Evolutionary conservation across 2,888 invertebrate species (phyloP).

Genomic region (Hartigia nigra): DNA sequence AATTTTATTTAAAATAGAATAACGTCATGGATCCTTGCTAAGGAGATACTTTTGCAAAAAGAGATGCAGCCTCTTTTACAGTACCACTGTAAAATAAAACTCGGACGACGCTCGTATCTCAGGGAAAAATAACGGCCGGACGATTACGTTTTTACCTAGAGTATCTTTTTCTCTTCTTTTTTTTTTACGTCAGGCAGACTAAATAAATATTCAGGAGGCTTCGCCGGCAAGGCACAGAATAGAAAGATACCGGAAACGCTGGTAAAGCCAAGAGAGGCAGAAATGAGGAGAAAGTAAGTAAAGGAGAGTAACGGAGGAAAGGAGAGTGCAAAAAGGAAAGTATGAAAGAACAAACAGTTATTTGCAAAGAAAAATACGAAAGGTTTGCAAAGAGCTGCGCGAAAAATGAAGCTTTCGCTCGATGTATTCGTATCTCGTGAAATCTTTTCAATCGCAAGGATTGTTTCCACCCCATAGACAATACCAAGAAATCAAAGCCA

Average conservation of each 20-base stretch:
- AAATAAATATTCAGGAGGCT: not conserved
- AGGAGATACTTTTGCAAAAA: not conserved
- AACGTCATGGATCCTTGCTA: slow-evolving; percentile 19
- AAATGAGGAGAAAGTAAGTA: not conserved
- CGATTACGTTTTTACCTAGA: not conserved
- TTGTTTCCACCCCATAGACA: not conserved
- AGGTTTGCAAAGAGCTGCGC: not conserved
- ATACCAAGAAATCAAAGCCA: not conserved
- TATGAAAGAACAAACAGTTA: not conserved
- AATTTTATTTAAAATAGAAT: slow-evolving; percentile 19
- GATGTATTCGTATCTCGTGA: not conserved
- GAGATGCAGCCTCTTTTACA: not conserved
- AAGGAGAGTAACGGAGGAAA: not conserved
- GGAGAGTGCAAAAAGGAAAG: not conserved
- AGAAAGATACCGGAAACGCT: not conserved
- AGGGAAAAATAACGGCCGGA: not conserved
- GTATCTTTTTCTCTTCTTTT: too few species aligned
- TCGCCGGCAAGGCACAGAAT: not conserved
- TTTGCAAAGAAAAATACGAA: not conserved
- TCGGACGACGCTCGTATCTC: not conserved
- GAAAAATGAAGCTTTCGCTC: not conserved
- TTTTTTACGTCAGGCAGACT: not conserved
- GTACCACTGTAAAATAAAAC: not conserved
- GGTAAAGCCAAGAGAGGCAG: not conserved
- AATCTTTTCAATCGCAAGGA: not conserved